Conservation (phyloP, 1,140 invertebrate genomes). For the Hestina assimilis region DNA sequence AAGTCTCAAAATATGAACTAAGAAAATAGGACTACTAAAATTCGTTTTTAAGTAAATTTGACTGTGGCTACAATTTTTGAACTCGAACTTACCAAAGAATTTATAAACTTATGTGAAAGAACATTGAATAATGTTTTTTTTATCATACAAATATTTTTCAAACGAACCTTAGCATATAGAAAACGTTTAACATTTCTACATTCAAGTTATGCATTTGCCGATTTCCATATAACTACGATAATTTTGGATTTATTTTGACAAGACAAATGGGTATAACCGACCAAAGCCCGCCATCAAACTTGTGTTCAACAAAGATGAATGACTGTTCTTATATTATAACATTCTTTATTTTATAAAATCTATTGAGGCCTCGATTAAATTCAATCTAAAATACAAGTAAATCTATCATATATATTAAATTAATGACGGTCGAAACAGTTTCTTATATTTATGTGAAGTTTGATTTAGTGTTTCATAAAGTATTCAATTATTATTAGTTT, state of each 20-base stretch:
- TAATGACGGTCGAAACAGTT: slow-evolving; percentile 49
- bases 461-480: slow-evolving; percentile 17
- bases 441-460: slow-evolving; percentile 47
- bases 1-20: too few relatives aligned
- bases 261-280: slow-evolving; percentile 28
- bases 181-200: not conserved
- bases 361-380: slow-evolving; percentile 62
- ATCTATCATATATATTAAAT: slow-evolving; percentile 69
- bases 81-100: too few relatives aligned
- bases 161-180: not conserved
- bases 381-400: slow-evolving; percentile 58
- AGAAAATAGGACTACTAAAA: too few relatives aligned
- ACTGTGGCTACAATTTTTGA: too few relatives aligned
- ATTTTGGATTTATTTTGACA: slow-evolving; percentile 37
- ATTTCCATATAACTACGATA: slow-evolving; percentile 22
- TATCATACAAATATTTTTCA: not conserved
- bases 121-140: too few relatives aligned
- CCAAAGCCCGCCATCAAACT: slow-evolving; percentile 12
- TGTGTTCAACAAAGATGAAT: slow-evolving; percentile 40
- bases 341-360: slow-evolving; percentile 50
- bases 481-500: too few relatives aligned
- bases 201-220: not conserved
- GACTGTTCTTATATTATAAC: slow-evolving; percentile 23
- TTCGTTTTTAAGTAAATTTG: too few relatives aligned
- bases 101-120: too few relatives aligned